Percentiles rank a stretch among this genome's conserved stretches.
These are phyloP conservation scores for Dunckerocampus dactyliophorus DNA, from an alignment of 2,113 vertebrate species.

Conservation along the genomic window DNA sequence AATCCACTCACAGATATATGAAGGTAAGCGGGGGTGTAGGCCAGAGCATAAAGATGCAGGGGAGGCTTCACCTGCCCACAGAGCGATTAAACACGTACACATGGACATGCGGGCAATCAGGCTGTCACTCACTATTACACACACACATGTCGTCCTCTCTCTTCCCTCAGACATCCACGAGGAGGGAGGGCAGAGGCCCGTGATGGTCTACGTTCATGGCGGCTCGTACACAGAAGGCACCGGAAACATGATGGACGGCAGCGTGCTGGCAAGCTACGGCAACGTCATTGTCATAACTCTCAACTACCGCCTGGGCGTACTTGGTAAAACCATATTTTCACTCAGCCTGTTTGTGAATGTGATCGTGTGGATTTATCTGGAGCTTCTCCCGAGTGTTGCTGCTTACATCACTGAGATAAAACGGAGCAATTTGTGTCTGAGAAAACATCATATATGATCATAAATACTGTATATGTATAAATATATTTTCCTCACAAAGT, in stretches of 20 bases:
- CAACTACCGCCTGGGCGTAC: slow-evolving; percentile 90
- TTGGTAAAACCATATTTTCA: slow-evolving; percentile 73
- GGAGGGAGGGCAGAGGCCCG: slow-evolving; percentile 84
- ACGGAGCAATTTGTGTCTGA: no score
- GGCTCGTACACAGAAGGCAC: slow-evolving; percentile 95
- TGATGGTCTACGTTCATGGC: slow-evolving; percentile 95
- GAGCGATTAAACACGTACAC: slow-evolving; percentile 23
- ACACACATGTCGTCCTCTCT: not conserved
- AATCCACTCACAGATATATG: slow-evolving; percentile 31
- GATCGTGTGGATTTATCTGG: not conserved
- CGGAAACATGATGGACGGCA: slow-evolving; percentile 94
- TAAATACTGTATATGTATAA: not conserved
- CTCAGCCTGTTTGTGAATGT: not conserved
- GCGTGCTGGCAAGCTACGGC: slow-evolving; percentile 89
- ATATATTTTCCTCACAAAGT: not conserved
- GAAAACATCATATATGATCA: not conserved
- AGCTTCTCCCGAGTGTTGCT: not conserved
- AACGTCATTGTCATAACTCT: slow-evolving; percentile 92
- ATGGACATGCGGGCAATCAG: slow-evolving; percentile 15
- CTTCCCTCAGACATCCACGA: slow-evolving; percentile 83
- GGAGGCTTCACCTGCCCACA: not conserved
- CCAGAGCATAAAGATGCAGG: not conserved
- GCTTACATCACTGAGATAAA: no score
- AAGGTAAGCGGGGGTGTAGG: slow-evolving; percentile 11
- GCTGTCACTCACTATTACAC: not conserved